Conservation (phyloP, 2,888 invertebrate species). For the Trichopria drosophilae region DNA sequence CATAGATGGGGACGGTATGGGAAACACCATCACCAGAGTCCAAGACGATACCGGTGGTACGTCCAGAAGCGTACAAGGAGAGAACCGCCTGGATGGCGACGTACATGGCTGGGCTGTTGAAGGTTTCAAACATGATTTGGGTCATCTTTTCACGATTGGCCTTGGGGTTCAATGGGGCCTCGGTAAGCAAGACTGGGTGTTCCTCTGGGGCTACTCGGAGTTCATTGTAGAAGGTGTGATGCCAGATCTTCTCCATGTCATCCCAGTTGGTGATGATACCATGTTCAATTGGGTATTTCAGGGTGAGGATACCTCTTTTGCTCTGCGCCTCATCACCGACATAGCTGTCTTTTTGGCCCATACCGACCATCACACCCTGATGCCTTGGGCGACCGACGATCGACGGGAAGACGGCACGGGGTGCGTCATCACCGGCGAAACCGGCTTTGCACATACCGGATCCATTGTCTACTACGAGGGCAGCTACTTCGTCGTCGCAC, state of each 20-base stretch:
- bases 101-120: conserved; percentile 91
- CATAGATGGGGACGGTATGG: conserved; percentile 91
- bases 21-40: conserved; percentile 92
- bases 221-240: conserved; percentile 95
- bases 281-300: conserved; percentile 93
- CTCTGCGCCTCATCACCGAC: conserved; percentile 86
- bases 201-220: conserved; percentile 87
- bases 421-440: conserved; percentile 88
- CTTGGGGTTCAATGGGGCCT: conserved; percentile 92
- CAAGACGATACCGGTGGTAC: conserved; percentile 90
- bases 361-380: conserved; percentile 67
- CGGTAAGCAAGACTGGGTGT: conserved; percentile 89
- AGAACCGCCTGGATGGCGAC: conserved; percentile 95
- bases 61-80: conserved; percentile 88
- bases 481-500: conserved; percentile 96
- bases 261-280: conserved; percentile 96
- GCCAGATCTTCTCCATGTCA: conserved; percentile 98
- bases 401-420: conserved; percentile 86
- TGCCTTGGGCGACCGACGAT: conserved; percentile 88
- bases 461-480: conserved; percentile 87
- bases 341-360: conserved; percentile 77
- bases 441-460: conserved; percentile 94
- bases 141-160: conserved; percentile 97
- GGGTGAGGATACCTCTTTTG: conserved; percentile 82
- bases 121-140: conserved; percentile 90